Percentiles rank a stretch among this genome's conserved stretches.
Conservation (phyloP, 2,797 vertebrate species). For the Oceanodroma leucorhoa region DNA sequence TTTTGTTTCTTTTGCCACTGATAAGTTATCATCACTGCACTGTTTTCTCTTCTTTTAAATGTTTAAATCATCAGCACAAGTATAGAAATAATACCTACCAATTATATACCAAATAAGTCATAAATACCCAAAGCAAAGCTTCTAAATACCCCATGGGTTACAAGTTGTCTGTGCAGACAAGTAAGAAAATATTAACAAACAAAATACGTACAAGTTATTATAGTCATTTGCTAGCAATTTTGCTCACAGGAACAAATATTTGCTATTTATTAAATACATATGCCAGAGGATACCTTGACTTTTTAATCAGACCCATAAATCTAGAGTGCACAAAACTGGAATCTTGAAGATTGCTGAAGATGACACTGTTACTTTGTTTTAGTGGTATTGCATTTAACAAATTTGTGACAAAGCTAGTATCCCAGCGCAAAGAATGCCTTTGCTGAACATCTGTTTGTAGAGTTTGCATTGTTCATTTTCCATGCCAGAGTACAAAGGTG, state of each 20-base stretch:
- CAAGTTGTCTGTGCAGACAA: background rate
- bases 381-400: background rate
- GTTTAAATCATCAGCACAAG: background rate
- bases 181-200: background rate
- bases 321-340: background rate
- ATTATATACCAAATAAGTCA: background rate
- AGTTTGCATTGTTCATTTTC: background rate
- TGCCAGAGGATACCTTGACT: background rate
- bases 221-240: background rate
- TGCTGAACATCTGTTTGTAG: background rate
- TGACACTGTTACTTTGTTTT: background rate
- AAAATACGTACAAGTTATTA: background rate
- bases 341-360: background rate
- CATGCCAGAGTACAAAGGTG: background rate
- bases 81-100: background rate
- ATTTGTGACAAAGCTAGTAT: background rate
- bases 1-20: background rate
- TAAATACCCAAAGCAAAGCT: background rate
- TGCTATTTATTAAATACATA: background rate
- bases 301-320: background rate
- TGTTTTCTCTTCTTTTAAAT: background rate
- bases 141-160: background rate
- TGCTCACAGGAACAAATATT: background rate
- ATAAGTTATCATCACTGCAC: fast-evolving
- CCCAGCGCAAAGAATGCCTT: background rate